These are phyloP conservation scores for Coleophora flavipennella DNA, from an alignment of 2,888 invertebrate genomes.

Conservation along the genomic window DNA sequence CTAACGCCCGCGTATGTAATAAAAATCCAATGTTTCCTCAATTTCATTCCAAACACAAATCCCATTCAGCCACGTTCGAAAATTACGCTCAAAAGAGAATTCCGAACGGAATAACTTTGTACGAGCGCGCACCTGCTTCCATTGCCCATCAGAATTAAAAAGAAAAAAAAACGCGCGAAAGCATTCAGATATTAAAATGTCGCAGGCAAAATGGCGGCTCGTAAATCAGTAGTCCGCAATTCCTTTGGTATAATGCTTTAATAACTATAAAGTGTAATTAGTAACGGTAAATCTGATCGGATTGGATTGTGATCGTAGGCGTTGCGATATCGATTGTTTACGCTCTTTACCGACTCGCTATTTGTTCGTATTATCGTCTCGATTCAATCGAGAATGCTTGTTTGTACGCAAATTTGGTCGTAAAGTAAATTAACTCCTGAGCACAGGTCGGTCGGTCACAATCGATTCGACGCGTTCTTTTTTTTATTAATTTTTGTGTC, in stretches of 20 bases:
- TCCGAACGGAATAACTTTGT: constrained; percentile 41
- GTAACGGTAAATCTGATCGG: constrained; percentile 50
- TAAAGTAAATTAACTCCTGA: constrained; percentile 25
- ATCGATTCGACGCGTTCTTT: constrained; percentile 40
- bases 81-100: constrained; percentile 42
- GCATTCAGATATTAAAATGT: constrained; percentile 61
- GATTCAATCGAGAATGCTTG: constrained; percentile 21
- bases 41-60: constrained; percentile 39
- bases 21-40: constrained; percentile 37
- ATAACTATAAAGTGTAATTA: constrained; percentile 66
- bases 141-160: constrained; percentile 48
- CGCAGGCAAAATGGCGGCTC: constrained; percentile 54
- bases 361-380: constrained; percentile 18
- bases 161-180: constrained; percentile 42
- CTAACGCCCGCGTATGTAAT: constrained; percentile 12
- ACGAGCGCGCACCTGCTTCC: constrained; percentile 51
- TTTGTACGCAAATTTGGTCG: constrained; percentile 24
- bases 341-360: constrained; percentile 32
- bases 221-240: constrained; percentile 61
- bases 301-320: constrained; percentile 27
- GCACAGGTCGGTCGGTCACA: constrained; percentile 24
- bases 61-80: constrained; percentile 40
- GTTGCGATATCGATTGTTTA: constrained; percentile 49
- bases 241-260: constrained; percentile 53
- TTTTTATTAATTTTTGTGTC: constrained; percentile 6